These are phyloP conservation scores for Charaxes varanes DNA, from an alignment of 1,140 invertebrate species.

Conservation along the genomic window DNA sequence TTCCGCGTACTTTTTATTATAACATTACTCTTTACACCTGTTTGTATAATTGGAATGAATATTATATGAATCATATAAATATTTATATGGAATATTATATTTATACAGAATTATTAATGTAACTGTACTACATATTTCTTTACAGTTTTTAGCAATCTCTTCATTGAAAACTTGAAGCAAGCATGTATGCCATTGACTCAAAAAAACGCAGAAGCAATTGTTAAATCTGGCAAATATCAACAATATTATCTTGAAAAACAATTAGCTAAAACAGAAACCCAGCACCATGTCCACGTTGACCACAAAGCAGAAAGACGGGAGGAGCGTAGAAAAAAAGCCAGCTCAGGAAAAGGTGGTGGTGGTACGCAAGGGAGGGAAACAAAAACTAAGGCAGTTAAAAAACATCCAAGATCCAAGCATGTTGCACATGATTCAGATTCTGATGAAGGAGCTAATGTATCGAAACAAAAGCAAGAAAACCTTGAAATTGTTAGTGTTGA, in stretches of 20 bases:
- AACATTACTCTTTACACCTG: too few relatives aligned
- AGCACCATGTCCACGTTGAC: constrained; percentile 65
- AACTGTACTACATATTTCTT: too few relatives aligned
- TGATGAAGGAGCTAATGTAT: constrained; percentile 72
- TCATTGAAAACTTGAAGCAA: constrained; percentile 81
- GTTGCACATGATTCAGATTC: constrained; percentile 76
- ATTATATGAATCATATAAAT: too few relatives aligned
- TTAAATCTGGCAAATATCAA: constrained; percentile 81
- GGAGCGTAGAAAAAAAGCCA: constrained; percentile 90
- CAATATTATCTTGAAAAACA: constrained; percentile 78
- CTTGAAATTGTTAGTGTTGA: constrained; percentile 80
- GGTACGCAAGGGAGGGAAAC: constrained; percentile 95
- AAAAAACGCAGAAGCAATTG: constrained; percentile 82
- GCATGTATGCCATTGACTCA: constrained; percentile 81
- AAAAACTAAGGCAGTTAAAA: constrained; percentile 95
- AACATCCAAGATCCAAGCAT: constrained; percentile 74
- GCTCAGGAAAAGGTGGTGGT: constrained; percentile 89
- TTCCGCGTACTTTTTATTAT: too few relatives aligned
- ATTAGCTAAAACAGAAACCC: constrained; percentile 64
- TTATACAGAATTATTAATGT: too few relatives aligned
- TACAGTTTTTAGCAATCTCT: constrained; percentile 77
- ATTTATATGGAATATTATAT: too few relatives aligned
- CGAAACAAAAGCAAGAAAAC: constrained; percentile 51
- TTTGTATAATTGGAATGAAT: too few relatives aligned
- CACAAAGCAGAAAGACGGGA: constrained; percentile 86